phyloP scores from a whole-genome alignment of 2,113 vertebrate species.

The Caranx melampygus region DNA sequence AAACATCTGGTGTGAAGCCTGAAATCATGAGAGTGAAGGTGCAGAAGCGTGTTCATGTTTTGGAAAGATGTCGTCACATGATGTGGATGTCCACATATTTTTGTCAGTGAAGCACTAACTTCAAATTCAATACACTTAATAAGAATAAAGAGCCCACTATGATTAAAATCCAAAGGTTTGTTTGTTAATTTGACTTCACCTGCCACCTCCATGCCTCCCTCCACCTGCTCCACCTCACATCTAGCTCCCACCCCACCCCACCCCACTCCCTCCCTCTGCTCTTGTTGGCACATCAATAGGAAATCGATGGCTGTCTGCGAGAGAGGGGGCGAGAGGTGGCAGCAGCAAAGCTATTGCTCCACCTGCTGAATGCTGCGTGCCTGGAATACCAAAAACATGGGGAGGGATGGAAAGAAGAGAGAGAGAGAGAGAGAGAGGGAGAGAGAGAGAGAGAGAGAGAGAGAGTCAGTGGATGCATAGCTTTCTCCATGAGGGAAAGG shows the following conservation, averaged over 20 bases:
- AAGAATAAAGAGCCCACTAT: background rate
- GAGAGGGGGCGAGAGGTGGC: constrained; percentile 56
- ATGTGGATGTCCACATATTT: background rate
- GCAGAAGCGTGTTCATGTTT: background rate
- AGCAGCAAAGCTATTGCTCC: constrained; percentile 73
- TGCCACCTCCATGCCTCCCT: background rate
- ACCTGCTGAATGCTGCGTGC: constrained; percentile 55
- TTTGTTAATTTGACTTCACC: constrained; percentile 4
- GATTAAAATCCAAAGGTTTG: background rate
- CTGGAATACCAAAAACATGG: constrained; percentile 62
- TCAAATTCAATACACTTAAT: background rate
- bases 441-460: background rate
- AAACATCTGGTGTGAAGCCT: background rate
- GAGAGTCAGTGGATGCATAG: background rate
- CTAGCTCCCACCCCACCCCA: background rate
- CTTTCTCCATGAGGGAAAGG: constrained; percentile 3
- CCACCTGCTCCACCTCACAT: background rate
- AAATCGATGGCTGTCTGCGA: constrained; percentile 73
- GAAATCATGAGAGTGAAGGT: background rate
- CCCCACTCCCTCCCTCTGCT: background rate
- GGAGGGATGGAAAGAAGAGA: background rate
- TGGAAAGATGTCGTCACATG: background rate
- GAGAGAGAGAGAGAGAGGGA: background rate
- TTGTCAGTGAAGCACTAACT: background rate
- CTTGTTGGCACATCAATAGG: constrained; percentile 63